Conservation (phyloP, 2,797 vertebrate species). For the Acanthis flammea region DNA sequence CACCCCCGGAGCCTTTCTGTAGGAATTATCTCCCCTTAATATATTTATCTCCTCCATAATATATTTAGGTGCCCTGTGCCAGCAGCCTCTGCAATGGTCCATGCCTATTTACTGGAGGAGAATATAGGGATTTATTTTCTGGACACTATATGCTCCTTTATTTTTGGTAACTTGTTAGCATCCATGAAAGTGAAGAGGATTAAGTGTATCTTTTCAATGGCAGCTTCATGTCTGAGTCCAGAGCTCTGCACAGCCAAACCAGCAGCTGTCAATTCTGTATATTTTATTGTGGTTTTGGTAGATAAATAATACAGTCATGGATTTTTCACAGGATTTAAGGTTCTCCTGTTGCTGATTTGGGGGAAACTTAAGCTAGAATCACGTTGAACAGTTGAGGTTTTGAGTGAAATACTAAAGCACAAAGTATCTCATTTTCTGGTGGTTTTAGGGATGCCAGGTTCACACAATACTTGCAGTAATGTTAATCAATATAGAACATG, state of each 20-base stretch:
- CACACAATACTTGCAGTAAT: not conserved
- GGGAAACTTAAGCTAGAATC: not conserved
- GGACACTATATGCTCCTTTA: conserved; percentile 12
- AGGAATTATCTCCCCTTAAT: not conserved
- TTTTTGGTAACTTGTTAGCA: conserved; percentile 59
- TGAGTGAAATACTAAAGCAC: not conserved
- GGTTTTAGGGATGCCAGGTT: not conserved
- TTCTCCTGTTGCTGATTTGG: not conserved
- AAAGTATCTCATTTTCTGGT: not conserved
- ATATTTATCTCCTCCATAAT: not conserved
- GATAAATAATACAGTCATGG: not conserved
- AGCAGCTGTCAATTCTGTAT: conserved; percentile 32
- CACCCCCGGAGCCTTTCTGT: not conserved
- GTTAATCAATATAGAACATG: not conserved
- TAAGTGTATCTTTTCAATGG: conserved; percentile 60
- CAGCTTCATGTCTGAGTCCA: not conserved
- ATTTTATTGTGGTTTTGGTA: not conserved
- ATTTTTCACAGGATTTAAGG: not conserved
- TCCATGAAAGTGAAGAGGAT: conserved; percentile 52
- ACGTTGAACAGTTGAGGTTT: not conserved
- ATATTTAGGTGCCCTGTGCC: not conserved
- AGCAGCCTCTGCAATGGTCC: not conserved
- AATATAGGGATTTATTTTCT: conserved; percentile 14
- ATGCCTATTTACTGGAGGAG: not conserved
- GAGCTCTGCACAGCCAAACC: not conserved